Base-by-base conservation (phyloP, 1,140 invertebrate species). In the Drosophila kurseongensis region DNA sequence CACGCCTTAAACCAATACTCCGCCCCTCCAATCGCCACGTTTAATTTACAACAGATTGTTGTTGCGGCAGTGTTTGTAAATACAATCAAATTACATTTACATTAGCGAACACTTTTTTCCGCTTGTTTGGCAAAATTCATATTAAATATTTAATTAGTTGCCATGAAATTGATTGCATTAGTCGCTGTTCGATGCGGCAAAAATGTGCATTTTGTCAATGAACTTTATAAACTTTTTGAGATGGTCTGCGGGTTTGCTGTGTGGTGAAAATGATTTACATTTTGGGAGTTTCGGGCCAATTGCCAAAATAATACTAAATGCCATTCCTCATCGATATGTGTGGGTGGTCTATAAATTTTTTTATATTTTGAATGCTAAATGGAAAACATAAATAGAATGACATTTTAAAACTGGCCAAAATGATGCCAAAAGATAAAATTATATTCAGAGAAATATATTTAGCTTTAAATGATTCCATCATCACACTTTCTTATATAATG, bases 101-200 rank as follows among this genome's bases (percentile, higher is more conserved):
- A 75, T 75, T 75, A 75, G 71, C 59, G 69, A 45, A 9, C n/a
- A 29, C 44, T 44, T 62, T 54, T 62, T 51, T 42, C 23, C 16
- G 32, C 45, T 9, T 38, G 23, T 57, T 75, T 75, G 38, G 40
- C 45, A 18, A 71, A 75, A 77, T 76, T 23, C 44, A 77, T 77
- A 77, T 77, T 77, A 77, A 77, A 69, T 60, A 60, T 77, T 77
- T 77, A 77, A 77, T 77, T 77, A 77, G 74, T 77, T 69, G 13
- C 38, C 35, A 27, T 54, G 54, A 77, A 77, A 77, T 77, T 77
- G 74, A 77, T 77, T 68, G 74, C 44, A 77, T 77, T 77, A 77
- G 74, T 38, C 41, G 18, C 29, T 54, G 41, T 27, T 50, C 41
- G 27, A 61, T 40, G 38, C 48, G 55, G 50, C 44, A 42, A 16